A percentile compares a stretch with the other conserved stretches of the same genome.
Evolutionary conservation across 2,888 invertebrate species (phyloP).

Genomic region (Chironomus tentans): DNA sequence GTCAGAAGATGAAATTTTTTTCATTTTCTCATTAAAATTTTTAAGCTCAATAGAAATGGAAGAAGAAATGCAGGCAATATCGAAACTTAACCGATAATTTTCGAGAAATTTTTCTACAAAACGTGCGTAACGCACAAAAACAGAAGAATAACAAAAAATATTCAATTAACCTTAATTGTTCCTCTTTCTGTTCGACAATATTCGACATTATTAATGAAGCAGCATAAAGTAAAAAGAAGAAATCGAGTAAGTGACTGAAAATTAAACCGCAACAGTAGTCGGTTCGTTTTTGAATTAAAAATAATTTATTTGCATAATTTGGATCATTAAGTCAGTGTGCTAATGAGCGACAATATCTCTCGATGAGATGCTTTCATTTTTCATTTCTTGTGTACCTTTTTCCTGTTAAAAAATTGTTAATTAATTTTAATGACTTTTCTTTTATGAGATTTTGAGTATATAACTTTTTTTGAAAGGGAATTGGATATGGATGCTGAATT

Average conservation of each 20-base stretch:
- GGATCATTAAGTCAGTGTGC: conserved; percentile 19
- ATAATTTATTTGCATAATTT: conserved; percentile 15
- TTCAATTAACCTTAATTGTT: conserved; percentile 24
- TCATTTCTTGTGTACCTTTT: not conserved
- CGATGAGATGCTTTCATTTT: not conserved
- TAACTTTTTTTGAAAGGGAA: no score
- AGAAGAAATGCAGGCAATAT: no score
- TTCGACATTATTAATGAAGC: not conserved
- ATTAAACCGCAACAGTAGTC: not conserved
- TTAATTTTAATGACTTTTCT: no score
- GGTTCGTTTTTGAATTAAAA: not conserved
- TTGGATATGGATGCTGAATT: no score
- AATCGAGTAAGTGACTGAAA: not conserved
- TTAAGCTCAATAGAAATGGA: no score
- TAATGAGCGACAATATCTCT: not conserved
- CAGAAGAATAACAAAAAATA: not conserved
- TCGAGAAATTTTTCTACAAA: not conserved
- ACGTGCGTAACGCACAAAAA: not conserved
- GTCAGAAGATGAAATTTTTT: not conserved
- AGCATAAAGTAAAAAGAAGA: not conserved
- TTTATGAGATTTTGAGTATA: no score
- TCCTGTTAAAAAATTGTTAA: no score
- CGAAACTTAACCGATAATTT: no score
- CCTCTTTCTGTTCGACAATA: not conserved
- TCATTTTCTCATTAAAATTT: no score